Base-by-base conservation (phyloP, 2,113 vertebrate species). In the Ctenodactylus gundi region DNA sequence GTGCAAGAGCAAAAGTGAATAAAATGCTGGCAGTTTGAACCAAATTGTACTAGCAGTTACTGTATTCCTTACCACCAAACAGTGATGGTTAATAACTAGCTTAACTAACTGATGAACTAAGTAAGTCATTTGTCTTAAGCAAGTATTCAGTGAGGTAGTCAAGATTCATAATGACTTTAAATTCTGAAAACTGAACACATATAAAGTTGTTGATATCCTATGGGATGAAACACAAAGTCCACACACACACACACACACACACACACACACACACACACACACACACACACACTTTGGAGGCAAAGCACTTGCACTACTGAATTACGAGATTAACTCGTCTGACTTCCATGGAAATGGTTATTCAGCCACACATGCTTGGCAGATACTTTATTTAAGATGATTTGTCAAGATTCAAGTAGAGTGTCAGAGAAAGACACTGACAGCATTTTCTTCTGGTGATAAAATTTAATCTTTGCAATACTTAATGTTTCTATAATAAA, bases 361-460 rank as follows among this genome's bases (percentile, higher is more conserved):
- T 15, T 94, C 4, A 20, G 34, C 65, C 7, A n/a, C 65, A 7
- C 3, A 7, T 39, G 85, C 58, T 83, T 90, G 31, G 36, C 23
- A 90, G 27, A 39, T 51, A 88, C 77, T 90, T 83, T 72, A 58
- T 44, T 0, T 18, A 68, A 97, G 78, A n/a, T n/a, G n/a, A n/a
- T n/a, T n/a, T n/a, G n/a, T n/a, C n/a, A 88, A n/a, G 0, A 62
- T 15, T 91, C 2, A 85, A 34, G 1, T 57, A 86, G 70, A 84
- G 5, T 80, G 14, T 62, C 36, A 67, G 6, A 68, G 36, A 65
- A 94, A 85, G 21, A 62, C 91, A 81, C 0, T 15, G 27, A 78
- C 21, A 77, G n/a, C 31, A 91, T 53, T 85, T 89, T 18, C 49
- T 91, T 44, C 34, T 20, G 90, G 31, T 68, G 29, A 80, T 67